A percentile compares a stretch with the other conserved stretches of the same genome.
Conservation (phyloP, 2,113 vertebrate species). For the Gracilinanus agilis region DNA sequence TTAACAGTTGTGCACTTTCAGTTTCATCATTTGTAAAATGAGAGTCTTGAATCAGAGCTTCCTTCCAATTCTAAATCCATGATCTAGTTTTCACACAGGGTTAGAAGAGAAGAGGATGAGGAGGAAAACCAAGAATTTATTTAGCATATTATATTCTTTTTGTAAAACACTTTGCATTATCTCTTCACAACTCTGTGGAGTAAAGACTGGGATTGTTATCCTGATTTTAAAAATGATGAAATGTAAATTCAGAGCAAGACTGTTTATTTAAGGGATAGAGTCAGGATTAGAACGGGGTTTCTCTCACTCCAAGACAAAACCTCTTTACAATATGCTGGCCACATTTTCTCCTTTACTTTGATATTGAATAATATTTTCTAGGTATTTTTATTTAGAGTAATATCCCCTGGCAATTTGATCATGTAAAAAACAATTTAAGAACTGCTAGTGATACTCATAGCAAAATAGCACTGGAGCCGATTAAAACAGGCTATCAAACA, state of each 20-base stretch:
- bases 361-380: neutral
- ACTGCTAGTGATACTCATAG: constrained; percentile 2
- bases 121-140: neutral
- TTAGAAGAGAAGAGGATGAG: neutral
- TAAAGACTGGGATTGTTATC: neutral
- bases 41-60: neutral
- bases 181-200: neutral
- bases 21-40: too few relatives aligned
- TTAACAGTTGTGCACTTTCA: too few relatives aligned
- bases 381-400: neutral
- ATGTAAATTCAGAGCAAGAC: neutral
- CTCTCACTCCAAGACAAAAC: neutral
- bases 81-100: neutral
- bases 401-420: neutral
- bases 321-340: neutral
- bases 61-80: neutral
- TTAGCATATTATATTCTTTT: neutral
- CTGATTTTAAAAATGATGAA: neutral
- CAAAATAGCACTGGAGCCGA: constrained; percentile 28
- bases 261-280: neutral
- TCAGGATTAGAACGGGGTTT: neutral
- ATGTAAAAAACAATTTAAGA: neutral
- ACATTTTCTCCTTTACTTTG: neutral
- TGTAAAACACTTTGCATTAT: neutral
- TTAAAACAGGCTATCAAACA: constrained; percentile 8